These are phyloP conservation scores for Spheniscus mendiculus DNA, from an alignment of 2,113 vertebrate genomes.

Conservation along the genomic window DNA sequence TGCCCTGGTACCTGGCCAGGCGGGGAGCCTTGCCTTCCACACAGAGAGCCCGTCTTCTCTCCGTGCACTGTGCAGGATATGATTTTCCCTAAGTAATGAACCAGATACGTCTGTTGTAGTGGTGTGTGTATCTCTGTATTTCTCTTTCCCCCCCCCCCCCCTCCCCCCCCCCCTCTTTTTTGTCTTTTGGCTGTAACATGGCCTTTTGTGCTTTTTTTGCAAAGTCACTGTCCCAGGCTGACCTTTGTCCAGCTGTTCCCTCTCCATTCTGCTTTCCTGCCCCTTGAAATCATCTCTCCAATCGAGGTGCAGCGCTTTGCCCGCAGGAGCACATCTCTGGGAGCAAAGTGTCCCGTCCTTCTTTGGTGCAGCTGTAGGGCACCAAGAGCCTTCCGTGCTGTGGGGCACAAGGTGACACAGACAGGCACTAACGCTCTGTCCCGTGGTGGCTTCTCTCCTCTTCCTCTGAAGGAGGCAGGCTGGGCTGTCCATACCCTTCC, in stretches of 20 bases:
- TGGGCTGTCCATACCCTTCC: background rate
- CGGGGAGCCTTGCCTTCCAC: background rate
- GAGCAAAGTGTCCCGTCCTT: background rate
- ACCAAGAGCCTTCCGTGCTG: background rate
- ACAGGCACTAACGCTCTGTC: background rate
- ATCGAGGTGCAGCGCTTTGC: rapidly evolving
- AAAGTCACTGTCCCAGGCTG: background rate
- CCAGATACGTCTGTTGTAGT: background rate
- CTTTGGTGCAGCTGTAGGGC: background rate
- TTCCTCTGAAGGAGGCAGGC: background rate
- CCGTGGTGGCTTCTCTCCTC: rapidly evolving
- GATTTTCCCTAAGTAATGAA: background rate
- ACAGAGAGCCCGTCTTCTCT: background rate
- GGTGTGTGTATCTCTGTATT: background rate
- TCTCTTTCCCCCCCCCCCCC: too few relatives aligned
- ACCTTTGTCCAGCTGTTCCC: conserved; percentile 15
- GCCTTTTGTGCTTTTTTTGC: background rate
- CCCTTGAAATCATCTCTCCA: background rate
- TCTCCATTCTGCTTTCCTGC: background rate
- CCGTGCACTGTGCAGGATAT: background rate
- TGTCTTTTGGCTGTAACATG: background rate
- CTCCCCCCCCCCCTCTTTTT: too few relatives aligned
- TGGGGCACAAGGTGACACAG: background rate
- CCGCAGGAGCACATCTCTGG: background rate
- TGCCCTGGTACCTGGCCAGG: background rate